Conservation (phyloP, 2,888 invertebrate species). For the Byasa hedistus region DNA sequence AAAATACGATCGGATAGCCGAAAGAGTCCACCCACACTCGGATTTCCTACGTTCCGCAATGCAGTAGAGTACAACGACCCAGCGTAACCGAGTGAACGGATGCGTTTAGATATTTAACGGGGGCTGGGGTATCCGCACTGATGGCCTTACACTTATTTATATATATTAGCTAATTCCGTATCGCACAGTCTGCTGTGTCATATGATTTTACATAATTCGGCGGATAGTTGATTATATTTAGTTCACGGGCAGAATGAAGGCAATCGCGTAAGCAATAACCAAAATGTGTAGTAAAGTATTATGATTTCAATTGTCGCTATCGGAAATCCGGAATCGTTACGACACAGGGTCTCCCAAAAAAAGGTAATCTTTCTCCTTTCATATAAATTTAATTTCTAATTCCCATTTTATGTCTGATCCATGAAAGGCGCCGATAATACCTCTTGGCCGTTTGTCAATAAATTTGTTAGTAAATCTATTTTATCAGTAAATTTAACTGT, state of each 20-base stretch:
- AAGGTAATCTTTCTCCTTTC: neutral
- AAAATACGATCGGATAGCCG: constrained; percentile 9
- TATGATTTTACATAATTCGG: neutral
- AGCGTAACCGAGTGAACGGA: constrained; percentile 20
- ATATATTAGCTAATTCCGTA: neutral
- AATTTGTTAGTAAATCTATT: no score
- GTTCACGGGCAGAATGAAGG: no score
- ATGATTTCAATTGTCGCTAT: neutral
- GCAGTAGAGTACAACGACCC: constrained; percentile 30
- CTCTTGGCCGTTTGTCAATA: no score
- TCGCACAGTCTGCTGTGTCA: neutral
- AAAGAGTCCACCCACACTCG: constrained; percentile 29
- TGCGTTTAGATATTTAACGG: constrained; percentile 28
- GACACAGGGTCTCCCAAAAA: neutral
- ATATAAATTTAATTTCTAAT: neutral
- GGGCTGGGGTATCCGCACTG: constrained; percentile 24
- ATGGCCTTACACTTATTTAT: constrained; percentile 8
- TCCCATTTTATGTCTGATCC: neutral
- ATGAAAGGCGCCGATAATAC: no score
- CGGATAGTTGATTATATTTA: no score
- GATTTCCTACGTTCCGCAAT: constrained; percentile 29
- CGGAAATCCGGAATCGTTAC: neutral
- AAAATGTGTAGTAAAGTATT: neutral
- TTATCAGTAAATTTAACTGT: no score
- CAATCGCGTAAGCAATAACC: no score